Percentiles rank a stretch among this genome's conserved stretches.
These are phyloP conservation scores for Ictalurus punctatus DNA, from an alignment of 2,113 vertebrate genomes.

Conservation along the genomic window DNA sequence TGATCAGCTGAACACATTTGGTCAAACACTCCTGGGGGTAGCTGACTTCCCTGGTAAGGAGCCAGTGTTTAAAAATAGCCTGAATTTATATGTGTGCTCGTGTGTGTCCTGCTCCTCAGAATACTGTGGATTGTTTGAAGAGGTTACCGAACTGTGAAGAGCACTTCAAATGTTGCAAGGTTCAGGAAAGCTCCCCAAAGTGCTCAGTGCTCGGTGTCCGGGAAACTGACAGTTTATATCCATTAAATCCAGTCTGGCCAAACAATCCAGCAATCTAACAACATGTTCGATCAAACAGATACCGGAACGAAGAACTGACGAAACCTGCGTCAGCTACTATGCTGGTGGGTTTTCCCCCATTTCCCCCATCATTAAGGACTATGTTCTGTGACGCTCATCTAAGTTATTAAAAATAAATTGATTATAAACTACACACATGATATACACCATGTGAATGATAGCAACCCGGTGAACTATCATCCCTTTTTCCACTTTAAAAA, in stretches of 20 bases:
- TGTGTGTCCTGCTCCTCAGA: conserved; percentile 26
- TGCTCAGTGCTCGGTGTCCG: conserved; percentile 11
- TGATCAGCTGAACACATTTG: conserved; percentile 39
- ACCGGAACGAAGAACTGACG: background rate
- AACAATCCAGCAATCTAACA: background rate
- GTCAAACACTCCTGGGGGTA: conserved; percentile 58
- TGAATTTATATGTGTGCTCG: conserved; percentile 38
- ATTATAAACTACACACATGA: background rate
- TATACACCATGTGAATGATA: background rate
- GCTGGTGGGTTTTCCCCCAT: background rate
- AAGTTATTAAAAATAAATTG: background rate
- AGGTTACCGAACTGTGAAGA: conserved; percentile 56
- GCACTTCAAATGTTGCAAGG: conserved; percentile 38
- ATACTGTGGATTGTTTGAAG: conserved; percentile 50
- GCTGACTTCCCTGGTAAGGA: conserved; percentile 46
- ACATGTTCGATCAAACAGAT: conserved; percentile 5
- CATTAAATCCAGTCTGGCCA: conserved; percentile 31
- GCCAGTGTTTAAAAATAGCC: conserved; percentile 64
- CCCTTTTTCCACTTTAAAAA: background rate
- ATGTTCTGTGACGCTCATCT: background rate
- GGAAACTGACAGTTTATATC: conserved; percentile 47
- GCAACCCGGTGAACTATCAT: background rate
- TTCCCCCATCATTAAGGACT: background rate
- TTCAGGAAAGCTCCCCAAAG: conserved; percentile 46
- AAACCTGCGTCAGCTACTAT: background rate